A percentile compares a stretch with the other conserved stretches of the same genome.
phyloP scores from a whole-genome alignment of 2,113 vertebrate genomes.

The Gymnarchus niloticus region DNA sequence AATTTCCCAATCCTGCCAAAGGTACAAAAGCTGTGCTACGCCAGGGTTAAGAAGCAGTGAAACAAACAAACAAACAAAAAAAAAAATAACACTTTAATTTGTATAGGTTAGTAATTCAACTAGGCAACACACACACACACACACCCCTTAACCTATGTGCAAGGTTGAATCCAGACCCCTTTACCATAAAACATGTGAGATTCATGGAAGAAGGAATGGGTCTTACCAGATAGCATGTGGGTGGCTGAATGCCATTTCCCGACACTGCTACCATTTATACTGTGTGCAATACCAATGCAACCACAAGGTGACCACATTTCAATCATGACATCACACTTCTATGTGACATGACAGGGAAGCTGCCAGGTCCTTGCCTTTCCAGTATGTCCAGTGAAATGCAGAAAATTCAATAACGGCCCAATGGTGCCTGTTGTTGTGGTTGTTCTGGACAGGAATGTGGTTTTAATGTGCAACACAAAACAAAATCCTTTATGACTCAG shows the following conservation, averaged over 20 bases:
- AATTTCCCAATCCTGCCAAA: neutral
- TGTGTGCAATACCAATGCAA: neutral
- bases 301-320: neutral
- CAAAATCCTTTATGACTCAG: constrained; percentile 6
- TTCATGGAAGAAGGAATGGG: neutral
- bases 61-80: neutral
- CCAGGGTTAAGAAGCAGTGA: neutral
- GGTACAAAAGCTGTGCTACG: neutral
- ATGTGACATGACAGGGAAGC: too few species aligned
- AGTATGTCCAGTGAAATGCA: neutral
- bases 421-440: neutral
- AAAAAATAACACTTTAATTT: neutral
- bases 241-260: neutral
- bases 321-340: neutral
- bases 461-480: constrained; percentile 13
- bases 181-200: neutral
- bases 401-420: neutral
- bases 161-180: neutral
- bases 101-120: neutral
- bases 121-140: too few species aligned
- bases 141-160: neutral
- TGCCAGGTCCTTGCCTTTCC: neutral
- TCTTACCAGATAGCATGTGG: neutral
- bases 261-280: neutral
- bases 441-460: neutral